Evolutionary conservation across 1,140 invertebrate species (phyloP).

Genomic region (Drosophila dunni): DNA sequence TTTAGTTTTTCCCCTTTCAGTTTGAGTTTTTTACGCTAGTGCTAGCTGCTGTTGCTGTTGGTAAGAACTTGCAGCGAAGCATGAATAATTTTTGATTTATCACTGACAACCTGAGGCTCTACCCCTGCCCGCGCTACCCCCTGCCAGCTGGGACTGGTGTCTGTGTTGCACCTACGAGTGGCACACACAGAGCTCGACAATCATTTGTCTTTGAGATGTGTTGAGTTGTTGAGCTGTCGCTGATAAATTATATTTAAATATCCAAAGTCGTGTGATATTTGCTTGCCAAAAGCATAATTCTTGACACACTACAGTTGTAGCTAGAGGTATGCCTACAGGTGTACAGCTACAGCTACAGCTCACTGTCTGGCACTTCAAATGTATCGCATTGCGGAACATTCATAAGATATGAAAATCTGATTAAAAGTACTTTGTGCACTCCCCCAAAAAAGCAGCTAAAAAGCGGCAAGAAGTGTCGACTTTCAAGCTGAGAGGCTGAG

Average conservation of each 20-base stretch:
- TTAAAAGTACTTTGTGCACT: conserved; percentile 48
- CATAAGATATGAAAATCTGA: conserved; percentile 67
- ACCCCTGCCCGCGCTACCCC: background rate
- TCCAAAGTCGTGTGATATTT: conserved; percentile 8
- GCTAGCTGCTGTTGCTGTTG: conserved; percentile 10
- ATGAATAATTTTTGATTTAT: conserved; percentile 76
- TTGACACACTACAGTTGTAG: background rate
- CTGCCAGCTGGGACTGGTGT: background rate
- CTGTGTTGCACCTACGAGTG: conserved; percentile 1
- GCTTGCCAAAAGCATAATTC: conserved; percentile 22
- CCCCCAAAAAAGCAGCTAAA: conserved; percentile 8
- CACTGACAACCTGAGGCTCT: conserved; percentile 43
- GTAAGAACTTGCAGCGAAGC: conserved; percentile 45
- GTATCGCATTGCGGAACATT: conserved; percentile 49
- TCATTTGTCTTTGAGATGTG: conserved; percentile 67
- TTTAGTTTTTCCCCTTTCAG: conserved; percentile 52
- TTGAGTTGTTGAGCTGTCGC: conserved; percentile 26
- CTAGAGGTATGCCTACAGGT: too few species aligned
- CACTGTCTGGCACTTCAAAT: conserved; percentile 37
- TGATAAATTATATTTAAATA: conserved; percentile 71
- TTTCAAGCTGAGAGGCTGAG: conserved; percentile 32
- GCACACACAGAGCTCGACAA: conserved; percentile 29
- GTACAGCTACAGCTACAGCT: conserved; percentile 10
- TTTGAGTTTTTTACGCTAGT: conserved; percentile 32
- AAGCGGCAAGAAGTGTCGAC: conserved; percentile 24